Evolutionary conservation across 1,140 invertebrate genomes (phyloP).

Genomic region (Drosophila santomea): DNA sequence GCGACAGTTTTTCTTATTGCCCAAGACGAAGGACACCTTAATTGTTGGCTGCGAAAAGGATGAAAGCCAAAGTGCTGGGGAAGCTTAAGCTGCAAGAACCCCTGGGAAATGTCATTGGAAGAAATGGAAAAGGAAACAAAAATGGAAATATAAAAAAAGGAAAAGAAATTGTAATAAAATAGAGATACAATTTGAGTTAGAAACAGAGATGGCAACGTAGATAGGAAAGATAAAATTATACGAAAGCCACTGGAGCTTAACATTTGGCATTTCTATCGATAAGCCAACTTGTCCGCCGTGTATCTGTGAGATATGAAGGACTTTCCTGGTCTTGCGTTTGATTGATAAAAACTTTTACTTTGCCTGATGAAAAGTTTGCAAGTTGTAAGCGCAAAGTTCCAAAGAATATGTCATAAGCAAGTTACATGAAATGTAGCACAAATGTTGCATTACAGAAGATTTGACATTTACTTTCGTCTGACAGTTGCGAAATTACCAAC

Average conservation of each 20-base stretch:
- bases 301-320: conserved; percentile 25
- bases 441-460: background rate
- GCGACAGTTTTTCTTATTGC: conserved; percentile 54
- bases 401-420: conserved; percentile 14
- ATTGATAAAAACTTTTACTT: conserved; percentile 44
- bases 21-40: conserved; percentile 45
- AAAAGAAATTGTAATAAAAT: conserved; percentile 11
- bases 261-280: conserved; percentile 45
- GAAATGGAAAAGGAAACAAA: conserved; percentile 12
- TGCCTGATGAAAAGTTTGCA: conserved; percentile 17
- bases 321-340: conserved; percentile 29
- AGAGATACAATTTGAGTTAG: conserved; percentile 20
- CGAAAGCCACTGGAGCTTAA: conserved; percentile 39
- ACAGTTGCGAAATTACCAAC: background rate
- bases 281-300: conserved; percentile 18
- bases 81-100: conserved; percentile 1
- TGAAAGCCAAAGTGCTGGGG: conserved; percentile 2
- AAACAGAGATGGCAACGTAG: conserved; percentile 15
- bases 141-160: conserved; percentile 3
- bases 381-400: conserved; percentile 14
- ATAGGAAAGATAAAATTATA: conserved; percentile 2
- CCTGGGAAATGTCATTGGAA: conserved; percentile 27
- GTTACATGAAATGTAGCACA: conserved; percentile 4
- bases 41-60: conserved; percentile 39
- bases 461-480: background rate